A percentile compares a stretch with the other conserved stretches of the same genome.
These are phyloP conservation scores for Notoglanidium macrostoma DNA, from an alignment of 2,797 vertebrate species.

Conservation along the genomic window DNA sequence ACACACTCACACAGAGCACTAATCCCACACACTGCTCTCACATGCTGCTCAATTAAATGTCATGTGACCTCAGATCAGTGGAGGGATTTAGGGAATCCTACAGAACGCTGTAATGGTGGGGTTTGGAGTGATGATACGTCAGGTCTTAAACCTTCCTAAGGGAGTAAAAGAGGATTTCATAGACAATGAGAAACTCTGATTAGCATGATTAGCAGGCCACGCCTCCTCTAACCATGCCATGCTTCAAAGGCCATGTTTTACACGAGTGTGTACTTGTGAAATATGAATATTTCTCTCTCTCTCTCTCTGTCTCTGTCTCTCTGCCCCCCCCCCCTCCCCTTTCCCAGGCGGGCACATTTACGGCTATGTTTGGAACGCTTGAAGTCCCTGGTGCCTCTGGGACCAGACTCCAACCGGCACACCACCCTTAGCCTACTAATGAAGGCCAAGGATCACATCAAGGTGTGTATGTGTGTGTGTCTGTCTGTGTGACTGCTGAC, in stretches of 20 bases:
- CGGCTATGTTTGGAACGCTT: conserved; percentile 90
- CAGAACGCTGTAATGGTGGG: too few species aligned
- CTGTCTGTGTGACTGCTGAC: background rate
- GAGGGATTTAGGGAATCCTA: background rate
- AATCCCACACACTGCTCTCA: background rate
- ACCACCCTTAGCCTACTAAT: conserved; percentile 92
- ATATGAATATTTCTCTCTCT: conserved; percentile 32
- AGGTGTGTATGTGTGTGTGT: conserved; percentile 78
- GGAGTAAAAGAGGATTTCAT: background rate
- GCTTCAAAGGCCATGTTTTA: background rate
- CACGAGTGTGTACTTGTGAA: conserved; percentile 26
- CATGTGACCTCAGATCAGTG: background rate
- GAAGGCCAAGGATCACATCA: conserved; percentile 91
- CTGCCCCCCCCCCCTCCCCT: background rate
- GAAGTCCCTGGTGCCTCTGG: conserved; percentile 88
- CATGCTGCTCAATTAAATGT: background rate
- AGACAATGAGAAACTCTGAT: background rate
- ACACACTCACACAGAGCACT: background rate
- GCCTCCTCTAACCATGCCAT: background rate
- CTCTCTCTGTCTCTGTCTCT: conserved; percentile 11
- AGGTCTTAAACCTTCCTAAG: background rate
- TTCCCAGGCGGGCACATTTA: conserved; percentile 85
- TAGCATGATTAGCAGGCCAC: background rate
- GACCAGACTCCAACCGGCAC: conserved; percentile 85
- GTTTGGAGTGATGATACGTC: too few species aligned